Base-by-base conservation (phyloP, 2,888 invertebrate species). In the Epsilonema sp. region DNA sequence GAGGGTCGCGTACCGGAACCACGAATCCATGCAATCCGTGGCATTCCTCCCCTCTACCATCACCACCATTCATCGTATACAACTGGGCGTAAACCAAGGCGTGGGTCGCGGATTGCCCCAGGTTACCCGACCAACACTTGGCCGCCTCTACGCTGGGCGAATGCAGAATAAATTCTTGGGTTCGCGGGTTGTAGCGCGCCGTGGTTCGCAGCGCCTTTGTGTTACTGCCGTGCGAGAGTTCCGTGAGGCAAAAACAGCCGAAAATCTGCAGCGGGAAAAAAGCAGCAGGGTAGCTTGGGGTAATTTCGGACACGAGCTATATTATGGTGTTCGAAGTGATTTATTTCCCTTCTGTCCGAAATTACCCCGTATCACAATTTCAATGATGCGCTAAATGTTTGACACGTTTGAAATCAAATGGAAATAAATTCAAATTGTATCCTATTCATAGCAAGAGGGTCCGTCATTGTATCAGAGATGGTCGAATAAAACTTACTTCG, bases 221-320 rank as follows among this genome's bases (percentile, higher is more conserved):
- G 65, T 89, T 89, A 24, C 83, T 84, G 0, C 89, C 89, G 64
- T 90, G 89, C 0, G 80, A 76, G 8, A 89, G 76, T 67, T 90
- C 89, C 0, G 89, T 89, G 40, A 89, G 65, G 1, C 82, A 82
- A 65, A 83, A 86, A 57, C 83, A 82, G 2, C 85, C 81, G 52
- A 79, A 69, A 46, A 79, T 72, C 70, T 77, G 52, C 36, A n/a
- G n/a, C n/a, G n/a, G n/a, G n/a, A n/a, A n/a, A n/a, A n/a, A n/a
- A n/a, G n/a, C n/a, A n/a, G n/a, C n/a, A n/a, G n/a, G n/a, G n/a
- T n/a, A n/a, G n/a, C n/a, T n/a, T n/a, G n/a, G n/a, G n/a, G n/a
- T n/a, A n/a, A n/a, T n/a, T n/a, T n/a, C n/a, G n/a, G n/a, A n/a
- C n/a, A n/a, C n/a, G n/a, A n/a, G n/a, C n/a, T n/a, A n/a, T n/a